phyloP scores from a whole-genome alignment of 1,140 invertebrate species.

The Psix sp. region DNA sequence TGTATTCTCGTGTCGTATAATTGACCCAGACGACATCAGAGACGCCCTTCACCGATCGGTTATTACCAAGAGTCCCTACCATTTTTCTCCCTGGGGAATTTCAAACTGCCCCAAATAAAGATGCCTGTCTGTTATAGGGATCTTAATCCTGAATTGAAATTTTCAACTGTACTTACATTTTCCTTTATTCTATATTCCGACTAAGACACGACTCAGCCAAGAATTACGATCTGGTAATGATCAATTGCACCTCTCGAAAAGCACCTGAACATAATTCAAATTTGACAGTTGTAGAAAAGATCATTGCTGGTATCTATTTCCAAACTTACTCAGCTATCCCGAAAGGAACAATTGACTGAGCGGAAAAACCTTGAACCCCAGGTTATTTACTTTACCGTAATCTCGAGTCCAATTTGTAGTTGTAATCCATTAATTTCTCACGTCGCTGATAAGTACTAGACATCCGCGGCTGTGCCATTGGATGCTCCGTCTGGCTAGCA shows the following conservation, averaged over 20 bases:
- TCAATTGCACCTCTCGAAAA: conserved; percentile 8
- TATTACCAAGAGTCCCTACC: conserved; percentile 12
- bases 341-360: conserved; percentile 17
- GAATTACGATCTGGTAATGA: conserved; percentile 6
- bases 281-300: conserved; percentile 5
- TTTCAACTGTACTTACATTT: too few species aligned
- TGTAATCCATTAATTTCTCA: conserved; percentile 45
- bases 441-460: conserved; percentile 11
- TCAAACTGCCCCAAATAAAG: too few species aligned
- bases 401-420: conserved; percentile 21
- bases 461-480: neutral
- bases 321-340: conserved; percentile 36
- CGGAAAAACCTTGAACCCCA: conserved; percentile 33
- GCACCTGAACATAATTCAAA: conserved; percentile 20
- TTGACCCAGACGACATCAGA: conserved; percentile 44
- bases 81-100: conserved; percentile 5
- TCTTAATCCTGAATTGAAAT: too few species aligned
- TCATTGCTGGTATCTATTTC: conserved; percentile 10
- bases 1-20: conserved; percentile 6
- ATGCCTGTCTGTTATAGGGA: too few species aligned
- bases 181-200: too few species aligned
- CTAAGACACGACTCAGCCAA: too few species aligned
- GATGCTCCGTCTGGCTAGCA: neutral
- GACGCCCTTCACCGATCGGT: conserved; percentile 14
- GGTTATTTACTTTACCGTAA: conserved; percentile 33